Base-by-base conservation (phyloP, 2,797 vertebrate species). In the Lacerta viridis region DNA sequence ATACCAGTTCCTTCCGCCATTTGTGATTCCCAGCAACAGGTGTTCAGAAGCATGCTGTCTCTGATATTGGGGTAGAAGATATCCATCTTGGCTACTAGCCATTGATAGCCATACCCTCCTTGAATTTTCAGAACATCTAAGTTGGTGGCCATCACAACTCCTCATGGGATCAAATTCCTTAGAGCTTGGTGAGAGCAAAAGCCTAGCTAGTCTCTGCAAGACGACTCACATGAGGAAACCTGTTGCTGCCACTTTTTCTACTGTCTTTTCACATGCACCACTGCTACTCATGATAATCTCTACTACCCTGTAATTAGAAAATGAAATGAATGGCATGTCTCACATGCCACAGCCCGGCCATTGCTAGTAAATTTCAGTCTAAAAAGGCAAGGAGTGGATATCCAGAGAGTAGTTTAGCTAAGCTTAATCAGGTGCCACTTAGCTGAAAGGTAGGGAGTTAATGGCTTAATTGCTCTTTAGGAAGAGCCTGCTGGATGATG, bases 371-470 rank as follows among this genome's bases (percentile, higher is more conserved):
- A 89, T 85, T 74, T 76, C 41, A 66, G 55, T 36, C 33, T 55
- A 55, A 76, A 75, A 74, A 81, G 55, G 27, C 71, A 68, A 89
- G 33, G 27, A 41, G 25, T 80, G 29, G 25, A 41, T 68, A 80
- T n/a, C 68, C 29, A 74, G n/a, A 64, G 36, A 88, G 55, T 33
- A 39, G 41, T 50, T 72, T 64, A 64, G 76, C 68, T 61, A 66
- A 74, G 78, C 55, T 66, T 85, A 85, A 85, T 85, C 78, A 85
- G 59, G 59, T 81, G 84, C 79, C 41, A 61, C 59, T 89, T 79
- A 80, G 39, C 55, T 64, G 20, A 85, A 79, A 89, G 71, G 46
- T 64, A 17, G 23, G 36, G 75, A 23, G 18, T 64, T 76, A 36
- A 43, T 33, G 10, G 79, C 71, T 86, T 86, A 86, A 86, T 89